Conservation (phyloP, 2,888 invertebrate genomes). For the Eilema griseolum region DNA sequence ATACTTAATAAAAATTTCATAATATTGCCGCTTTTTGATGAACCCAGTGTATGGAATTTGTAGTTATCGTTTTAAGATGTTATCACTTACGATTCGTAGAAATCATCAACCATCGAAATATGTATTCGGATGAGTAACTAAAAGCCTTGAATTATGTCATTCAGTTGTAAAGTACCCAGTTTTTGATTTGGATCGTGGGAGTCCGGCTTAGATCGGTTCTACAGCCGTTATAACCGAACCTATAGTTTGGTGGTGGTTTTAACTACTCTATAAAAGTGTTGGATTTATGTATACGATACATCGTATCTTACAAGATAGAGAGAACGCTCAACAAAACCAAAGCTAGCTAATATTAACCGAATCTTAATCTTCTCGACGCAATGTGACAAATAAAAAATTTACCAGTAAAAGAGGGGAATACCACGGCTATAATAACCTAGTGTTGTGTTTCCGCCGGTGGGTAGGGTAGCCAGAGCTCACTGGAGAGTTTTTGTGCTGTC, state of each 20-base stretch:
- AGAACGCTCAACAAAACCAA: background rate
- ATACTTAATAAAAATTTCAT: constrained; percentile 44
- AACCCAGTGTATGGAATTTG: constrained; percentile 23
- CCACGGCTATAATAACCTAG: too few relatives aligned
- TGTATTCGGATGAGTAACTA: background rate
- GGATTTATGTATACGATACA: too few relatives aligned
- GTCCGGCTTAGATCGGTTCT: background rate
- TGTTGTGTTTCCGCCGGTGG: too few relatives aligned
- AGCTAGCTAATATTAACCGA: background rate
- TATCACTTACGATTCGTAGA: background rate
- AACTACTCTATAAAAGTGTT: background rate
- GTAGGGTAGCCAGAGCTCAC: too few relatives aligned
- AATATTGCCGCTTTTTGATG: constrained; percentile 41
- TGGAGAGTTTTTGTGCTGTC: too few relatives aligned
- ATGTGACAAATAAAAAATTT: background rate
- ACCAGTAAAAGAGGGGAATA: background rate
- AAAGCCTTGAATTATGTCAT: background rate
- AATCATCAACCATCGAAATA: background rate
- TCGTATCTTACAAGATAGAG: too few relatives aligned
- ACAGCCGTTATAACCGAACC: too few relatives aligned
- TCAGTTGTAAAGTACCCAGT: background rate
- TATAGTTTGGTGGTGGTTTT: background rate
- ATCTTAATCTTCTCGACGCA: too few relatives aligned
- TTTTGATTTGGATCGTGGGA: too few relatives aligned
- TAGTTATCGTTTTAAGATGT: background rate